Evolutionary conservation across 2,888 invertebrate species (phyloP).

Genomic region (Xanthorhoe spadicearia): DNA sequence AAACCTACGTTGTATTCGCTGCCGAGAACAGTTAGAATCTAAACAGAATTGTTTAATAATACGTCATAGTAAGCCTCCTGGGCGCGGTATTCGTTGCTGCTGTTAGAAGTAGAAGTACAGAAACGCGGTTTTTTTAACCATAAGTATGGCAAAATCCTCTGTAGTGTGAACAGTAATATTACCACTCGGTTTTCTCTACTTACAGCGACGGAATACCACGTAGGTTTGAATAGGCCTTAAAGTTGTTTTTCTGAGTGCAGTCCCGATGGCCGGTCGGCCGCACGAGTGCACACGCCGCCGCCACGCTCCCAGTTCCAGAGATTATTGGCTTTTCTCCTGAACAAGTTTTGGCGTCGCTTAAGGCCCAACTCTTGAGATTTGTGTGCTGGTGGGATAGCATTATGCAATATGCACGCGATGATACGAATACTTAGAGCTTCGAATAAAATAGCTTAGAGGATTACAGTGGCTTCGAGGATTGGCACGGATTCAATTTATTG

Average conservation of each 20-base stretch:
- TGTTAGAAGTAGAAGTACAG: too few relatives aligned
- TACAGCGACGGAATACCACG: too few relatives aligned
- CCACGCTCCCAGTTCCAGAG: conserved; percentile 6
- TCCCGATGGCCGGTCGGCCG: conserved; percentile 18
- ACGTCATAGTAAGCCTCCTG: too few relatives aligned
- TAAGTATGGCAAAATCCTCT: too few relatives aligned
- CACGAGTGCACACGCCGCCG: conserved; percentile 15
- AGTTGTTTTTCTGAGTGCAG: conserved; percentile 9
- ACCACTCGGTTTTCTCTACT: too few relatives aligned
- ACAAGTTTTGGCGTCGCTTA: conserved; percentile 22
- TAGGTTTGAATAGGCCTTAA: conserved; percentile 13
- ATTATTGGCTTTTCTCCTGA: conserved; percentile 29
- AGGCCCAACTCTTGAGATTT: conserved; percentile 20
- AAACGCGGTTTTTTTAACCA: too few relatives aligned
- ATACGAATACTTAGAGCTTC: neutral
- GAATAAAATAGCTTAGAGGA: neutral
- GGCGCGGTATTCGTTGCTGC: too few relatives aligned
- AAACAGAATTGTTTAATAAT: too few relatives aligned
- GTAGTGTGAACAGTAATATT: too few relatives aligned
- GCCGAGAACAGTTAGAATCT: too few relatives aligned
- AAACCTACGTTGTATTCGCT: too few relatives aligned
- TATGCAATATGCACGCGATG: conserved; percentile 2
- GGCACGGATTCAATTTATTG: neutral
- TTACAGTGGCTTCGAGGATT: neutral
- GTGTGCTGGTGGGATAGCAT: conserved; percentile 16